Base-by-base conservation (phyloP, 2,888 invertebrate genomes). In the Alitta virens region DNA sequence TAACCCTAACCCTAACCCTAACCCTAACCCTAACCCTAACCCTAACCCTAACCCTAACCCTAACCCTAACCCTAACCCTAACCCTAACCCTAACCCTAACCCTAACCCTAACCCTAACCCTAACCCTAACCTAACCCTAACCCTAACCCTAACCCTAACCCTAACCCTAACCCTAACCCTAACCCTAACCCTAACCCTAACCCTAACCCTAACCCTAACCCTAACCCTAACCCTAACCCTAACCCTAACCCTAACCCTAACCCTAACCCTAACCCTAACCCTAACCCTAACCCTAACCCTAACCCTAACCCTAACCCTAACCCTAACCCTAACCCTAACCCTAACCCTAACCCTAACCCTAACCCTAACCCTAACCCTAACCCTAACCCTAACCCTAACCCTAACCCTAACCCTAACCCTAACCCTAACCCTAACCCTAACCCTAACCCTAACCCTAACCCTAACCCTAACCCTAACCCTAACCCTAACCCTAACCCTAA, bases 11-110 rank as follows among this genome's bases (percentile, higher is more conserved):
- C 55, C 62, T 63, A 67, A 66, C 65, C 67, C 65, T 59, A 60
- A 67, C 66, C 65, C 66, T 62, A 67, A 67, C 66, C 68, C 66
- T 60, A 64, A 68, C 64, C 64, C 66, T 62, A 65, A 62, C 63
- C 66, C 64, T 62, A 55, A 25, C 55, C 67, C 40, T 27, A 55
- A 55, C 55, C 55, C 55, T 55, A 66, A 68, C 63, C 68, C 67
- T 60, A 66, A 64, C 64, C 68, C 67, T 63, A 66, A 63, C 14
- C 64, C 60, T 56, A 62, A 66, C 68, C 63, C 64, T 63, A 68
- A 65, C 67, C 65, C 59, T 62, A 65, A 65, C 68, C 68, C 67
- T 64, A 65, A 66, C 68, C 67, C 63, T 64, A 68, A 66, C 68
- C 70, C 66, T 64, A 68, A 65, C 68, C 51, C 56, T 33, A 65